Evolutionary conservation across 2,113 vertebrate genomes (phyloP), one percentile per base, ranked within the genome.

Genomic region (Mixornis gularis): DNA sequence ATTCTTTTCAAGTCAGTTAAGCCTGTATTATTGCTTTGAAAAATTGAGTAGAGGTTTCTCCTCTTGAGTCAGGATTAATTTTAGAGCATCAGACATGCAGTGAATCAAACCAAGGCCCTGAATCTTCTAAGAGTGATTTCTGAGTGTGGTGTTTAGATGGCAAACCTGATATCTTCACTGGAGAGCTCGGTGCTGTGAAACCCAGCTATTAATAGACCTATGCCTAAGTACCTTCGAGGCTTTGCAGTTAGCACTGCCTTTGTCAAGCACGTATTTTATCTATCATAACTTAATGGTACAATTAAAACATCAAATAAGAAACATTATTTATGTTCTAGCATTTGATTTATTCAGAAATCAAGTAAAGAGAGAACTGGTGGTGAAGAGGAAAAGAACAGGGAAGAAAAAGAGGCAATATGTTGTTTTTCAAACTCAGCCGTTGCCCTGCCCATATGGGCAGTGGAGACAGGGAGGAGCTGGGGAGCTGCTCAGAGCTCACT

Each of bases 221-320:
- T 0, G 0, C 36, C 22, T 32, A 30, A 84, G 72, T 27, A 27
- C 17, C 77, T 59, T 22, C 0, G 1, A 38, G 62, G 53, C 73
- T 81, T 62, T 90, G 52, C 53, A 43, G 65, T 83, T 64, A 72
- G 43, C 55, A 53, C 3, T 78, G 70, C 89, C 48, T 16, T 70
- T 73, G 51, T 77, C 55, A 59, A 40, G 38, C 74, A 32, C 7
- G 0, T 58, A 7, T 49, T 77, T 72, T 90, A 52, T 26, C 17
- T 62, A 0, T 65, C 21, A 17, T 63, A 60, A 59, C 43, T 63
- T 82, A 49, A 73, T 41, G n/a, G 21, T 73, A 3, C 27, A 20
- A 70, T 63, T 59, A 46, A 79, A 53, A 24, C 27, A 72, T 24
- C 13, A 69, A 17, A 36, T n/a, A 26, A 40, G 30, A 26, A 68